Evolutionary conservation across 53 echinoderm and acorn worm genomes (phyloP).

Genomic region (Arbacia lixula): DNA sequence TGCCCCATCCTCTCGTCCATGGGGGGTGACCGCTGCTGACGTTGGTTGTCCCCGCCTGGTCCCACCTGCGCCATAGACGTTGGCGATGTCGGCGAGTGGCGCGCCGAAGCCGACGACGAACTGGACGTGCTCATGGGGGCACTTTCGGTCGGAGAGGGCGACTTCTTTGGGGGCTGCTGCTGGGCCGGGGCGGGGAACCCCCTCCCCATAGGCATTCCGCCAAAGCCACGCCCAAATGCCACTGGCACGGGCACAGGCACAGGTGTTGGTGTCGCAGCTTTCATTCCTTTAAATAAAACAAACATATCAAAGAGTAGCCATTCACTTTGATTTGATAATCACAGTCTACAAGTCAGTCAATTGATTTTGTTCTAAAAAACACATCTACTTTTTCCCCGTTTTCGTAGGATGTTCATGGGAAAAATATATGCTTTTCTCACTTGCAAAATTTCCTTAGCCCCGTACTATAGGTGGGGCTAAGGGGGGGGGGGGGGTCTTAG

Average conservation of each 20-base stretch:
- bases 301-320: no score
- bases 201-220: slow-evolving; percentile 41
- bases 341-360: no score
- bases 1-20: slow-evolving; percentile 47
- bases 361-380: no score
- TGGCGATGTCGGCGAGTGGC: not conserved
- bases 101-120: slow-evolving; percentile 1
- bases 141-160: slow-evolving; percentile 18
- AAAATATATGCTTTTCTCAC: no score
- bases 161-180: slow-evolving; percentile 33
- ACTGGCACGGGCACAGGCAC: slow-evolving; percentile 7
- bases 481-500: no score
- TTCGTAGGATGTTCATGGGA: no score
- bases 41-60: slow-evolving; percentile 11
- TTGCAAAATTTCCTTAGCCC: no score
- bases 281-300: no score
- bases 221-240: slow-evolving; percentile 71
- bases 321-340: no score
- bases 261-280: not conserved
- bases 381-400: no score
- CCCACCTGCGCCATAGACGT: slow-evolving; percentile 8
- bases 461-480: no score
- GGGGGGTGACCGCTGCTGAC: not conserved
- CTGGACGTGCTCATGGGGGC: not conserved
- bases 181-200: slow-evolving; percentile 7